These are phyloP conservation scores for Hedychridium roseum DNA, from an alignment of 2,888 invertebrate genomes.

Conservation along the genomic window DNA sequence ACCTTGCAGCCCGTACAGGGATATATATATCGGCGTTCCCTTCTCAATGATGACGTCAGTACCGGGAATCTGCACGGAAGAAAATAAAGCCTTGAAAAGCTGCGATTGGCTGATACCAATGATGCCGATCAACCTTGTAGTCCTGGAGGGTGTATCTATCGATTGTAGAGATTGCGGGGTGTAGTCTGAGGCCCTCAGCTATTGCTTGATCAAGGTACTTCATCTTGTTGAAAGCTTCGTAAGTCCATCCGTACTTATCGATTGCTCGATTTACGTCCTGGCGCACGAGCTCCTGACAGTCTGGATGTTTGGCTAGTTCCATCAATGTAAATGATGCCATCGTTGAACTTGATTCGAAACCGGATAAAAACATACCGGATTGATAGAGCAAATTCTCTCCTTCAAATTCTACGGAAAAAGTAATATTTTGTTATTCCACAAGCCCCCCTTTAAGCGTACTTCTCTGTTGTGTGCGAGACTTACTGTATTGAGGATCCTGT, in stretches of 20 bases:
- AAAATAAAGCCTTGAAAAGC: no score
- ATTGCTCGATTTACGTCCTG: slow-evolving; percentile 46
- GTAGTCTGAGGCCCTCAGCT: slow-evolving; percentile 50
- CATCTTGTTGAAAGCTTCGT: slow-evolving; percentile 55
- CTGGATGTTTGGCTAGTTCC: slow-evolving; percentile 47
- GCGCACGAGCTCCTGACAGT: slow-evolving; percentile 44
- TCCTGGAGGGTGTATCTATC: slow-evolving; percentile 49
- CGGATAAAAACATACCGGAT: slow-evolving; percentile 56
- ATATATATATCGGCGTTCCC: slow-evolving; percentile 52
- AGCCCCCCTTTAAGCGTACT: no score
- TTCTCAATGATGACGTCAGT: slow-evolving; percentile 50
- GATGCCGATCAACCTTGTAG: no score
- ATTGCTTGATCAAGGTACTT: slow-evolving; percentile 52
- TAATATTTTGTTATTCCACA: no score
- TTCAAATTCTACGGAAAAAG: slow-evolving; percentile 50
- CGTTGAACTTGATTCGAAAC: slow-evolving; percentile 56
- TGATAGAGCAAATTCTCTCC: slow-evolving; percentile 55
- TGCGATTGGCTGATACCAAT: no score
- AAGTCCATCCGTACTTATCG: slow-evolving; percentile 47
- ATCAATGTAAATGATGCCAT: slow-evolving; percentile 50
- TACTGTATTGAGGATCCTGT: slow-evolving; percentile 53
- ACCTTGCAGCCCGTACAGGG: slow-evolving; percentile 51
- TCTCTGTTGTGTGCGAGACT: no score
- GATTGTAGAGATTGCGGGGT: slow-evolving; percentile 56
- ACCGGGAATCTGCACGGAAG: slow-evolving; percentile 44